phyloP scores from a whole-genome alignment of 2,888 invertebrate genomes.

The Lymantria monacha region DNA sequence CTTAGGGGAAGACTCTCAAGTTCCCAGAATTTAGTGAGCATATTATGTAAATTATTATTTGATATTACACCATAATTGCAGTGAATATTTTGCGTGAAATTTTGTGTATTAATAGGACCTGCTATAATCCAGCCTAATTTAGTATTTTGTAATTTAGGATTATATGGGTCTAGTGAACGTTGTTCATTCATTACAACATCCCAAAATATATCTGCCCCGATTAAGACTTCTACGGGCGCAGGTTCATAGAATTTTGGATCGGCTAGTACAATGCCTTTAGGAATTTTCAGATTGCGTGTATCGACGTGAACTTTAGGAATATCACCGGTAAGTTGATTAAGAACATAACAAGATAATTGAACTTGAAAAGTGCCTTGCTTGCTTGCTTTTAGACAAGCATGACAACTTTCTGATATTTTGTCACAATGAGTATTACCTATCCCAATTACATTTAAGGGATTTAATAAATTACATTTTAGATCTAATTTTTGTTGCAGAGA shows the following conservation, averaged over 20 bases:
- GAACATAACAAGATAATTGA: slow-evolving; percentile 16
- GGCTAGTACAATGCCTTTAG: slow-evolving; percentile 5
- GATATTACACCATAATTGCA: background rate
- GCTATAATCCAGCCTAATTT: slow-evolving; percentile 1
- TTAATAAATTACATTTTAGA: slow-evolving; percentile 8
- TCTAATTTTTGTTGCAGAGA: slow-evolving; percentile 2
- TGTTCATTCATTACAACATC: background rate
- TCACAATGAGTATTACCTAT: slow-evolving; percentile 5
- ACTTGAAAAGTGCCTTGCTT: background rate
- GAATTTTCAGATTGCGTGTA: slow-evolving; percentile 1
- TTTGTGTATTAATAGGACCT: background rate
- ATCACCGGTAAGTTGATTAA: slow-evolving; percentile 12
- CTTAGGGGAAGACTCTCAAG: background rate
- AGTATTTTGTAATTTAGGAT: background rate
- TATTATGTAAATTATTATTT: no score
- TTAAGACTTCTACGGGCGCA: background rate
- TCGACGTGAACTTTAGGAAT: slow-evolving; percentile 6
- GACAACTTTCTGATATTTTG: slow-evolving; percentile 7
- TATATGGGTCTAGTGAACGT: background rate
- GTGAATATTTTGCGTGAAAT: background rate
- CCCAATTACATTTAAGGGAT: no score
- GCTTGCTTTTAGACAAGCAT: background rate
- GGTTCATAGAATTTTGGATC: slow-evolving; percentile 10
- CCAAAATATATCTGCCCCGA: no score
- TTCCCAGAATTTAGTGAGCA: no score